Conservation (phyloP, 2,888 invertebrate species). For the Andrena marginata region DNA sequence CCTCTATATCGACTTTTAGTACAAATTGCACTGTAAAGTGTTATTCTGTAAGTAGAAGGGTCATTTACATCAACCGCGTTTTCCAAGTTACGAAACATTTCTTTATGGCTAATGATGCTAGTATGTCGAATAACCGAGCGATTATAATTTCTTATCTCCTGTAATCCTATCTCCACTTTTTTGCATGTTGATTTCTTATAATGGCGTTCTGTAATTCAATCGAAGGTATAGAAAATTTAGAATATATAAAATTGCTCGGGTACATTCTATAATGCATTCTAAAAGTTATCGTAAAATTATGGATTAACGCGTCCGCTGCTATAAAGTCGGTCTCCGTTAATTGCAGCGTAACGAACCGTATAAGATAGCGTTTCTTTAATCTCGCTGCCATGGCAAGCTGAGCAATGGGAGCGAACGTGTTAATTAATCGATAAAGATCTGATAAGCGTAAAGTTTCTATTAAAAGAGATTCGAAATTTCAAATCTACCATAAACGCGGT, state of each 20-base stretch:
- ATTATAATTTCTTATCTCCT: conserved; percentile 21
- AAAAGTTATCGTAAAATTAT: not conserved
- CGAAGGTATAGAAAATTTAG: conserved; percentile 1
- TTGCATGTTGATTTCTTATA: not conserved
- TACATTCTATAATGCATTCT: not conserved
- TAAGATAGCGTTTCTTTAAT: too few species aligned
- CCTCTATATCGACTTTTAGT: not conserved
- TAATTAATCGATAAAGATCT: conserved; percentile 7
- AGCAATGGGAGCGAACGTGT: too few species aligned
- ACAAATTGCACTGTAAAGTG: not conserved
- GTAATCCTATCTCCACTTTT: not conserved
- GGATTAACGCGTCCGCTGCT: not conserved
- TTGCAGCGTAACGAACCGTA: too few species aligned
- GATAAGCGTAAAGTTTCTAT: not conserved
- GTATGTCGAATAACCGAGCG: conserved; percentile 11
- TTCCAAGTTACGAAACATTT: conserved; percentile 31
- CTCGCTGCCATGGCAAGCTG: too few species aligned
- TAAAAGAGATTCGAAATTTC: conserved; percentile 21
- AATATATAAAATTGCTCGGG: not conserved
- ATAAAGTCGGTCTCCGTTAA: too few species aligned
- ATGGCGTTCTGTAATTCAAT: conserved; percentile 20
- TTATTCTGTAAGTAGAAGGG: conserved; percentile 3
- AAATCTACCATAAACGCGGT: conserved; percentile 30
- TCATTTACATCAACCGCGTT: conserved; percentile 38
- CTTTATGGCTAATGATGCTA: conserved; percentile 51